Conservation (phyloP, 2,113 vertebrate genomes). For the Sinocyclocheilus anophthalmus region DNA sequence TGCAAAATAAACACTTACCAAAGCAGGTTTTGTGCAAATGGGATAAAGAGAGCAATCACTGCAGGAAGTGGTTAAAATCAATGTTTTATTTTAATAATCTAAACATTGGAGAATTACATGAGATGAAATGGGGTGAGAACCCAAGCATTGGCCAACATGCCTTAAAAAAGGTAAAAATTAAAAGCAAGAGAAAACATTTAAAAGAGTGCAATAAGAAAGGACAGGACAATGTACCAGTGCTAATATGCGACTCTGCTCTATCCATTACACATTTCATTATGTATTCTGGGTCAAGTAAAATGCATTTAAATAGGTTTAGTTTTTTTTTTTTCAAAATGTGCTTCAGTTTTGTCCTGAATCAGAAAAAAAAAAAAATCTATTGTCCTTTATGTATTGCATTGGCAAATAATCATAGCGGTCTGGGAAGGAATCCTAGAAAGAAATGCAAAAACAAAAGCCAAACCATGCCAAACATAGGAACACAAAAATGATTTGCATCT, state of each 20-base stretch:
- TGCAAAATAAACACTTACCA: neutral
- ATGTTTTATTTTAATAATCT: constrained; percentile 63
- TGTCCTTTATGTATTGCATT: constrained; percentile 6
- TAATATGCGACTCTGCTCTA: neutral
- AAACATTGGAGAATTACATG: constrained; percentile 66
- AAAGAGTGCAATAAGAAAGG: constrained; percentile 60
- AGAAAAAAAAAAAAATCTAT: neutral
- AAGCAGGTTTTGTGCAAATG: neutral
- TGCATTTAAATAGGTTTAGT: neutral
- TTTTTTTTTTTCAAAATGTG: too few relatives aligned
- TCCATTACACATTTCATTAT: neutral
- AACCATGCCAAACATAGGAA: constrained; percentile 21
- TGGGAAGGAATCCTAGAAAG: neutral
- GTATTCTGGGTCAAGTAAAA: neutral
- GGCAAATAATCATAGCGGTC: neutral
- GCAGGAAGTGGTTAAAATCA: constrained; percentile 47
- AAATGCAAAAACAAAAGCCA: neutral
- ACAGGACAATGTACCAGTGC: neutral
- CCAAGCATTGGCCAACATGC: constrained; percentile 42
- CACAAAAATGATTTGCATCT: neutral
- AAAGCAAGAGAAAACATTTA: constrained; percentile 56
- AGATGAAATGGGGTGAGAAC: constrained; percentile 29
- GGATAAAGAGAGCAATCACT: neutral
- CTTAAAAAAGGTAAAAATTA: constrained; percentile 26
- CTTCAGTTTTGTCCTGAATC: neutral